Percentiles rank a stretch among this genome's conserved stretches.
phyloP scores from a whole-genome alignment of 2,888 invertebrate species.

The Plemyria rubiginata region DNA sequence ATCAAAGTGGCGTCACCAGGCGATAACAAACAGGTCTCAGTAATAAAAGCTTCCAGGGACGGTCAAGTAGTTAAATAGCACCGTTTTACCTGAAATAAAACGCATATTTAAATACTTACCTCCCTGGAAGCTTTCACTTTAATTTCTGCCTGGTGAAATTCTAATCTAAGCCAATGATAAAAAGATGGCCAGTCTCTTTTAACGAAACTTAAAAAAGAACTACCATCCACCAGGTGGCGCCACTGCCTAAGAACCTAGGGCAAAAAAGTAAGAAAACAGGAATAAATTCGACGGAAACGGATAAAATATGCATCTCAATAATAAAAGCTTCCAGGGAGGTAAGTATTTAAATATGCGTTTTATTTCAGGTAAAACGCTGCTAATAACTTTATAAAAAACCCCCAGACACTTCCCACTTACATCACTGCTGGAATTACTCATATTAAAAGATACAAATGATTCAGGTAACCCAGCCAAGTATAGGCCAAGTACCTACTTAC shows the following conservation, averaged over 20 bases:
- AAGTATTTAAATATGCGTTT: no score
- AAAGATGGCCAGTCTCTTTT: background rate
- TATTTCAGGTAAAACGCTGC: no score
- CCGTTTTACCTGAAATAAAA: background rate
- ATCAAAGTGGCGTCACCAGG: background rate
- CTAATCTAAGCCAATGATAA: background rate
- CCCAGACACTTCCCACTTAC: no score
- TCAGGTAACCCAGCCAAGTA: no score
- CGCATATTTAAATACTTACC: background rate
- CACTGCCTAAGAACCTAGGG: background rate
- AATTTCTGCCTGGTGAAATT: background rate
- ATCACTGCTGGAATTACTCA: no score
- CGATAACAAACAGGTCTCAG: conserved; percentile 1
- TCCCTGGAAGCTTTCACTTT: background rate
- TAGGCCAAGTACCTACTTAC: no score
- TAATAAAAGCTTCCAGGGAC: no score
- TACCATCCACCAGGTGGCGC: background rate
- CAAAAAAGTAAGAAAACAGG: background rate
- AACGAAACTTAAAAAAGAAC: background rate
- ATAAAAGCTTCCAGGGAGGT: no score
- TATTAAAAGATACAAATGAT: no score
- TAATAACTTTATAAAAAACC: no score
- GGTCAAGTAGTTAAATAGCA: background rate
- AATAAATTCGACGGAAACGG: background rate
- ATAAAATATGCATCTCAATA: background rate